Conservation (phyloP, 2,797 vertebrate species). For the Acrocephalus scirpaceus region DNA sequence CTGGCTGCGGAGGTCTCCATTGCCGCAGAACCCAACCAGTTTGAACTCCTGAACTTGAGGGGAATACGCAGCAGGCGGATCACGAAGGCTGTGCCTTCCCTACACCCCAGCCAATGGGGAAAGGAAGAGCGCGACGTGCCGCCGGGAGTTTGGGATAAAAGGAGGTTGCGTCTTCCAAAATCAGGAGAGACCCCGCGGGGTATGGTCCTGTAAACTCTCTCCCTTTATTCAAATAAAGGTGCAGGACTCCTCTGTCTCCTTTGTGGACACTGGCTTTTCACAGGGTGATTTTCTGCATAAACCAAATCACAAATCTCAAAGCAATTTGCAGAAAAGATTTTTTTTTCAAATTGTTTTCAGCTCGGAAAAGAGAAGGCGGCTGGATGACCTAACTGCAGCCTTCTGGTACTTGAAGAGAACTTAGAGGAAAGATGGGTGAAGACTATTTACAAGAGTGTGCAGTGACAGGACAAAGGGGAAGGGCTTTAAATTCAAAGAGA, state of each 20-base stretch:
- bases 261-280: not conserved
- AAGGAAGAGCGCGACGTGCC: not conserved
- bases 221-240: not conserved
- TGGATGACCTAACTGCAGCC: not conserved
- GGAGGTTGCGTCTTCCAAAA: not conserved
- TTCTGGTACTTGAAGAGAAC: not conserved
- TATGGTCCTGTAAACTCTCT: not conserved
- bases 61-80: not conserved
- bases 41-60: not conserved
- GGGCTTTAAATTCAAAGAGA: not conserved
- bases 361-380: not conserved
- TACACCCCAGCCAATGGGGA: not conserved
- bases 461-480: not conserved
- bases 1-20: accelerated
- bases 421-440: not conserved
- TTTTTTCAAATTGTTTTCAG: not conserved
- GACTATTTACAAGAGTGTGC: not conserved
- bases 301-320: not conserved
- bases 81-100: not conserved
- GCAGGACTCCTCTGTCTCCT: not conserved
- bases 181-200: not conserved
- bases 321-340: accelerated
- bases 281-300: not conserved
- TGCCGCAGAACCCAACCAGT: too few species aligned
- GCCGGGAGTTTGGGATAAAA: not conserved